Evolutionary conservation across 1,140 invertebrate species (phyloP).

Genomic region (Batillaria attramentaria): DNA sequence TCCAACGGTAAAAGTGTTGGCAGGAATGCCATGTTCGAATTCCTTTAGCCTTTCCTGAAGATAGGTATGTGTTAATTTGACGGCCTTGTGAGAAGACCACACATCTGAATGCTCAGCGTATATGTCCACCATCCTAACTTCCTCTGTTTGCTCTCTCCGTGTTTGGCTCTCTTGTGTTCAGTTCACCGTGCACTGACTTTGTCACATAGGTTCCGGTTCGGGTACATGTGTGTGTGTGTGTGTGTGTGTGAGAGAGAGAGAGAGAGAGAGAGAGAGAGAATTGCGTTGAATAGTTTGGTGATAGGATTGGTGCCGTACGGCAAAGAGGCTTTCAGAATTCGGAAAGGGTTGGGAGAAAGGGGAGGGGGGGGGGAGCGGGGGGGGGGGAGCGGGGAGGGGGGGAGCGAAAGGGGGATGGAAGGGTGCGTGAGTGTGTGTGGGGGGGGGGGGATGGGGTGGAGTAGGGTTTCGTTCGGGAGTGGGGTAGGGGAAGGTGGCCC

Average conservation of each 20-base stretch:
- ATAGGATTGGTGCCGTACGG: not conserved
- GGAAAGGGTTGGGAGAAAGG: no score
- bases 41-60: no score
- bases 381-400: no score
- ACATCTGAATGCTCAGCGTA: not conserved
- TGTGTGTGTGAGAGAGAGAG: not conserved
- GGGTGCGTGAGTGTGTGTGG: conserved; percentile 7
- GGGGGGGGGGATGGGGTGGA: no score
- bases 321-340: no score
- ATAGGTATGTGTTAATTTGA: no score
- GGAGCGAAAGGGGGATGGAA: not conserved
- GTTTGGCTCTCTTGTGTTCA: conserved; percentile 14
- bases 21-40: no score
- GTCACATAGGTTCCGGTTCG: not conserved
- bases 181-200: conserved; percentile 18
- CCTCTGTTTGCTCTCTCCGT: conserved; percentile 8
- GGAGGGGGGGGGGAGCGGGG: no score
- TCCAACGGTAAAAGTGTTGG: no score
- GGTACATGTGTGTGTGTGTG: not conserved
- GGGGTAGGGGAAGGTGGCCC: no score
- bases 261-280: not conserved
- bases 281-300: not conserved
- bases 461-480: no score
- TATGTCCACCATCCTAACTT: conserved; percentile 12
- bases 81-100: no score